Evolutionary conservation across 2,888 invertebrate species (phyloP), one percentile per base, ranked within the genome.

Genomic region (Drosophila setosimentum): DNA sequence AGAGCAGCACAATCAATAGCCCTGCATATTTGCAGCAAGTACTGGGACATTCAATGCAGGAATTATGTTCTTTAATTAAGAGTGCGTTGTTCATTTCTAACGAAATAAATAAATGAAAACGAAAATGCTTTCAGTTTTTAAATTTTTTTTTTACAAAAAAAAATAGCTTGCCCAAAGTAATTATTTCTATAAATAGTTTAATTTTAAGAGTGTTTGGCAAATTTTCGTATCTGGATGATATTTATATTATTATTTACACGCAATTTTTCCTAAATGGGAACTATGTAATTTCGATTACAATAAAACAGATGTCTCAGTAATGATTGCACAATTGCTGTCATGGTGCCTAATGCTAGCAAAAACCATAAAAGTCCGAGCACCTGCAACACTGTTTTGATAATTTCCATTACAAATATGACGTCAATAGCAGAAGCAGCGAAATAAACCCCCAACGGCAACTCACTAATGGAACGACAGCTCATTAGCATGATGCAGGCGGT

Each of bases 401-500:
- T 64, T 63, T 76, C 30, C 32, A 29, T 18, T 54, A 32, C 48
- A 13, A 33, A 67, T 60, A 40, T 80, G 65, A 65, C 59, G 66
- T 61, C 66, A 42, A 50, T 33, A 33, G 37, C 45, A 54, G n/a
- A 27, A 18, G 48, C 53, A 55, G 51, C 24, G 64, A 63, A 61
- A 60, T 49, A 80, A 59, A 57, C n/a, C 27, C 40, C 51, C 48
- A 62, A 32, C 32, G 37, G 55, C 35, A 65, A 42, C 42, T 49
- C 54, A 18, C 62, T 63, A 66, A 75, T 76, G 68, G 49, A 68
- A 45, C 51, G 67, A 73, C 67, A 64, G 61, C 78, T 81, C 73
- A 79, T 79, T 79, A 73, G 67, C 67, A 65, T 77, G 67, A 49
- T 65, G 58, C 64, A 72, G 53, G 57, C 63, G 50, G 45, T 49